A percentile compares a stretch with the other conserved stretches of the same genome.
Conservation (phyloP, 2,797 vertebrate genomes). For the Poeciliopsis presidionis region DNA sequence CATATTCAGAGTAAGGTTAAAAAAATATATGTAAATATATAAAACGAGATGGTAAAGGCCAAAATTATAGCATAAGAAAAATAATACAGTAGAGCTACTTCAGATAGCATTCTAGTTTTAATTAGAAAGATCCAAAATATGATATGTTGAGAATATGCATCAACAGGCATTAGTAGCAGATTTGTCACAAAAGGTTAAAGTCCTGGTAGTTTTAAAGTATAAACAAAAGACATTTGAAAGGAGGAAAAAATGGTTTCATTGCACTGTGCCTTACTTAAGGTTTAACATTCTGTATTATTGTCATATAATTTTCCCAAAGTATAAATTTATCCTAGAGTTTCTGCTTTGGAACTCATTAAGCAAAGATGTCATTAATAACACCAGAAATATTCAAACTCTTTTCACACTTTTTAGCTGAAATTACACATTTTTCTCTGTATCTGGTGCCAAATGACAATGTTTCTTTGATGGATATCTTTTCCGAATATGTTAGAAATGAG, state of each 20-base stretch:
- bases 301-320: background rate
- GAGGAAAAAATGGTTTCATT: background rate
- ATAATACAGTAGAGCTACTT: no score
- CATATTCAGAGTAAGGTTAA: background rate
- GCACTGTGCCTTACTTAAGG: background rate
- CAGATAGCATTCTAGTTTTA: no score
- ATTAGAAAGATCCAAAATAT: background rate
- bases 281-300: background rate
- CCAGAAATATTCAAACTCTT: background rate
- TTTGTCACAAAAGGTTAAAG: background rate
- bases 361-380: background rate
- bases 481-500: background rate
- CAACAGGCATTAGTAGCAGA: background rate
- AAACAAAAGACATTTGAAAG: background rate
- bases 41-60: background rate
- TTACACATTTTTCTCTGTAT: background rate
- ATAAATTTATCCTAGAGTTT: background rate
- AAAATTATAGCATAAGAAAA: no score
- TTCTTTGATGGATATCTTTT: background rate
- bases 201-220: background rate
- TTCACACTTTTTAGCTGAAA: background rate
- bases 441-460: conserved; percentile 2
- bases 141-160: background rate
- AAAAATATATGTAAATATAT: background rate
- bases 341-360: background rate